Percentiles rank a stretch among this genome's conserved stretches.
phyloP scores from a whole-genome alignment of 2,113 vertebrate genomes.

The Pithys albifrons region DNA sequence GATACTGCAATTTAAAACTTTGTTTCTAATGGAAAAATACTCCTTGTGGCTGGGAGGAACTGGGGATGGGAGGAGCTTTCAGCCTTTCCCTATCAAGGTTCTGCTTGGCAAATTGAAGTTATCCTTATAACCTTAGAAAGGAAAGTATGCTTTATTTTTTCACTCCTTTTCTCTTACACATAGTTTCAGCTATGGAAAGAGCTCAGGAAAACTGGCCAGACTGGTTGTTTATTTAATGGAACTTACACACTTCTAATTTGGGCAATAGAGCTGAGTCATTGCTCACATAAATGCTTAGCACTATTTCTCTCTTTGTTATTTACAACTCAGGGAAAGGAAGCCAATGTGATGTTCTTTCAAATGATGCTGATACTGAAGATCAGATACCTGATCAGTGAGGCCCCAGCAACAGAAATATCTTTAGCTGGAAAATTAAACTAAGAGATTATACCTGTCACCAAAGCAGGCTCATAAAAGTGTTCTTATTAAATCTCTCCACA shows the following conservation, averaged over 20 bases:
- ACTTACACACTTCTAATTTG: not conserved
- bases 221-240: not conserved
- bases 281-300: not conserved
- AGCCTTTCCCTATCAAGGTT: not conserved
- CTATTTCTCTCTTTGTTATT: not conserved
- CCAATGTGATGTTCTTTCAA: not conserved
- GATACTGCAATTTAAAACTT: not conserved
- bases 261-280: not conserved
- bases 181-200: not conserved
- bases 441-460: not conserved
- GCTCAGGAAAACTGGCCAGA: not conserved
- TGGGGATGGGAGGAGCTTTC: not conserved
- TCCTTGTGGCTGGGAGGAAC: not conserved
- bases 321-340: not conserved
- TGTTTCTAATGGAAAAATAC: not conserved
- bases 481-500: conserved; percentile 15
- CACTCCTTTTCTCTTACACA: not conserved
- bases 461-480: not conserved
- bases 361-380: not conserved
- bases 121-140: not conserved
- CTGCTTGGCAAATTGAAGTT: not conserved
- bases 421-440: not conserved
- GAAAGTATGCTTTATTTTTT: not conserved
- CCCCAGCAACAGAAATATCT: not conserved
- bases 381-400: not conserved